Evolutionary conservation across 1,140 invertebrate genomes (phyloP), one percentile per base, ranked within the genome.

Genomic region (Eubasilissa regina): DNA sequence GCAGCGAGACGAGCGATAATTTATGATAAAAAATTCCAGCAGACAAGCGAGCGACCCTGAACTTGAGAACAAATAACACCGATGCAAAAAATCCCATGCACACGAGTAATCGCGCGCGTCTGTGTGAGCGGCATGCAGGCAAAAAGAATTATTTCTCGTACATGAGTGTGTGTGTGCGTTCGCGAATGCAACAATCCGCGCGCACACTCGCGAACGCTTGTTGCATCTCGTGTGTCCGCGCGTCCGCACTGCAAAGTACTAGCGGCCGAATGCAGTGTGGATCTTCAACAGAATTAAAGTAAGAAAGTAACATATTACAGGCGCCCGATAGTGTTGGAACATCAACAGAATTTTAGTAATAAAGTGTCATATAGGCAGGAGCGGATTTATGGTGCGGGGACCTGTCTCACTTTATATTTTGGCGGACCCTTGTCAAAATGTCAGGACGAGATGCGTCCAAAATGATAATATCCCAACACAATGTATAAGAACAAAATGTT

Each of bases 21-120:
- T 82, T 82, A 80, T 81, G 80, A 81, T 79, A 82, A 79, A 80
- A 82, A 82, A 82, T 82, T 82, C 78, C 81, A 81, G 77, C 80
- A 81, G 76, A 81, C 79, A 68, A 68, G 76, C 80, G 66, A 44
- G 64, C 66, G 80, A 72, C 81, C 81, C 81, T 82, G 81, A 82
- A 82, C 81, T 82, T 82, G 81, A 82, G 77, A 77, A 79, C 80
- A 81, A 82, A 82, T 82, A 82, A 79, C 81, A 78, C 66, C 58
- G 81, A 35, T 78, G 51, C 15, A 73, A 81, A 81, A 81, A 81
- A 66, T 76, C 51, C 11, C 51, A 11, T 55, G 51, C 51, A 55
- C 51, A 55, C 51, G 13, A 13, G 4, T 7, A 12, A 17, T 17
- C 51, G 17, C 51, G 17, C 56, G 17, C 21, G 15, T n/a, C 3